Conservation (phyloP, 2,797 vertebrate species). For the Botia almorhae region DNA sequence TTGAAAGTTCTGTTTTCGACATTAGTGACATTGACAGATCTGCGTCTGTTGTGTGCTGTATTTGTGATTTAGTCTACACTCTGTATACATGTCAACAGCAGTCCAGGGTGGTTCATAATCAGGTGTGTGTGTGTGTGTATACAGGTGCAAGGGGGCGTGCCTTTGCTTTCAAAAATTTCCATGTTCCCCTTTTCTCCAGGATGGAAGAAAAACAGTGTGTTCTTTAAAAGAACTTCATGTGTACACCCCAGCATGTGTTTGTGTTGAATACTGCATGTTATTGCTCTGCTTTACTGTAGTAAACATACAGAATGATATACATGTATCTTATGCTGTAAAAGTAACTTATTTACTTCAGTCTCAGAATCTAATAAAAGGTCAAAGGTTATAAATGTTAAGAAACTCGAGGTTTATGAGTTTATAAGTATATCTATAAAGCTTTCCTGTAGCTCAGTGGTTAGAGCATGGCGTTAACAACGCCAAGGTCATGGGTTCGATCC, state of each 20-base stretch:
- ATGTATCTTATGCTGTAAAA: no score
- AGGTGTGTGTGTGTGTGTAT: constrained; percentile 35
- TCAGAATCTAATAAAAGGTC: no score
- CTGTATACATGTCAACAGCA: constrained; percentile 42
- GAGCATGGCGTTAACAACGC: no score
- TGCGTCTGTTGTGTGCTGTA: constrained; percentile 19
- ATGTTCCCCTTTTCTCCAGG: neutral
- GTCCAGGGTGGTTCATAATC: constrained; percentile 31
- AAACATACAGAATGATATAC: no score
- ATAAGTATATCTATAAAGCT: no score
- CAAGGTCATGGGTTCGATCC: no score
- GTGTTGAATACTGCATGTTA: neutral
- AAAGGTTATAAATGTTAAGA: no score
- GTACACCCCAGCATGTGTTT: neutral
- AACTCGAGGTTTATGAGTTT: no score
- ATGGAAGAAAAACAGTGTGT: neutral
- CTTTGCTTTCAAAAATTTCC: constrained; percentile 8
- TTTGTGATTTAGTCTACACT: constrained; percentile 28
- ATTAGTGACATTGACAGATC: constrained; percentile 29
- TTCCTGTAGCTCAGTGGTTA: no score
- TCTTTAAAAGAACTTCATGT: neutral
- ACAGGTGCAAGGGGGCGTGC: neutral
- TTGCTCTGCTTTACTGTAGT: neutral
- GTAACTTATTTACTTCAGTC: no score
- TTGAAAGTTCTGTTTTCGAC: neutral